Conservation (phyloP, 2,113 vertebrate genomes). For the Neomonachus schauinslandi region DNA sequence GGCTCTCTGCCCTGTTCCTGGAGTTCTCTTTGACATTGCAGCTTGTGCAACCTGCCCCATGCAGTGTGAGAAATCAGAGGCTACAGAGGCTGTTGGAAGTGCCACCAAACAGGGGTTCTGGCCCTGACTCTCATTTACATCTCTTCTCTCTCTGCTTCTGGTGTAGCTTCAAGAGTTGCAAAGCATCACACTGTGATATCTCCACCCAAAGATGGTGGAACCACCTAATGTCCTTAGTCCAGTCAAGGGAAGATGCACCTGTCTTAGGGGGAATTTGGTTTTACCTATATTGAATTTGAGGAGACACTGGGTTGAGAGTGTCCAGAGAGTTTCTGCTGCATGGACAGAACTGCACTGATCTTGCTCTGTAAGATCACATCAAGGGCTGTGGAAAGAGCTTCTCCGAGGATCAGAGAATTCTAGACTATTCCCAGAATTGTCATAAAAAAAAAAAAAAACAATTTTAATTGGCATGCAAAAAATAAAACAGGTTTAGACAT, state of each 20-base stretch:
- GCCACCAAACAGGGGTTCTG: not conserved
- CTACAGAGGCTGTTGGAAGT: not conserved
- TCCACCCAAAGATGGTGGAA: not conserved
- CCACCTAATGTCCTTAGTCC: too few relatives aligned
- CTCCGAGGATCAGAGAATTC: not conserved
- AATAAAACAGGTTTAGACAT: not conserved
- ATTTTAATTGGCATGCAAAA: not conserved
- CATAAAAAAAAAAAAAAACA: not conserved
- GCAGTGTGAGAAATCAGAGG: constrained; percentile 37
- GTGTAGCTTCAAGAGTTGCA: not conserved
- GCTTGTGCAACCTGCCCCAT: not conserved
- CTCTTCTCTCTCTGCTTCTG: not conserved
- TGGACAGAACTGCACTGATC: not conserved
- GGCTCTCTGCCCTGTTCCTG: constrained; percentile 65
- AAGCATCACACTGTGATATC: not conserved
- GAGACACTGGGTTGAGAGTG: not conserved
- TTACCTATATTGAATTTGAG: not conserved
- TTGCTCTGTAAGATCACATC: not conserved
- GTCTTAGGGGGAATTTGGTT: not conserved
- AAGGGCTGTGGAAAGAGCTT: not conserved
- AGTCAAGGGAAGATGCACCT: not conserved
- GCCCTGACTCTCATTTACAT: not conserved
- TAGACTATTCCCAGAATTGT: not conserved
- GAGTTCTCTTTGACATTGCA: not conserved
- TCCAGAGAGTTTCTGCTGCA: not conserved